Conservation (phyloP, 2,113 vertebrate genomes). For the Campylomormyrus tamandua region DNA sequence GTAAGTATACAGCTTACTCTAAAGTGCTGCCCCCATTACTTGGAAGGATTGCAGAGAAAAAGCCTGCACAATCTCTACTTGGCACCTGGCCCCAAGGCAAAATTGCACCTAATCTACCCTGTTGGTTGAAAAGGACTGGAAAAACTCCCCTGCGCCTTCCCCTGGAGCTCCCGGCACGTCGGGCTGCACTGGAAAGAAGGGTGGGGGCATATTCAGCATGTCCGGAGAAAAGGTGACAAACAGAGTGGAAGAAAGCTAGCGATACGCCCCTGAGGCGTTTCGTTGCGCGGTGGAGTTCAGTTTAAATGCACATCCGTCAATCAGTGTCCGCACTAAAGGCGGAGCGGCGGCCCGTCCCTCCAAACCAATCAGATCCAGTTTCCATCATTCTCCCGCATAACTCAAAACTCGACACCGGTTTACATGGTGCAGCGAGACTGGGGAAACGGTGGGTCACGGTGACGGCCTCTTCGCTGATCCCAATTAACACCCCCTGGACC, state of each 20-base stretch:
- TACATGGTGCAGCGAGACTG: not conserved
- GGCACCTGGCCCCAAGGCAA: not conserved
- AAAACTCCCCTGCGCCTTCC: too few species aligned
- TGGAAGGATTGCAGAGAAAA: not conserved
- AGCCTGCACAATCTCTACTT: not conserved
- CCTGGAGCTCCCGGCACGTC: not conserved
- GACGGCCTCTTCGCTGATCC: not conserved
- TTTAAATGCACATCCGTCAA: not conserved
- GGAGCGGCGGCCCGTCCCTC: not conserved
- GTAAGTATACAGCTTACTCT: not conserved
- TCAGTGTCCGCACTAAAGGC: not conserved
- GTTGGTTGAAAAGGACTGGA: not conserved
- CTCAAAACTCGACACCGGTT: not conserved
- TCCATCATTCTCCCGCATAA: not conserved
- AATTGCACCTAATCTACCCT: not conserved
- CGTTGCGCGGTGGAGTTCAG: not conserved
- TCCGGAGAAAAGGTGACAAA: not conserved
- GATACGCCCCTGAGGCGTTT: not conserved
- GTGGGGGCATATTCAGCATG: not conserved
- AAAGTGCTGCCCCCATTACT: not conserved
- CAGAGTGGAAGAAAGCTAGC: not conserved
- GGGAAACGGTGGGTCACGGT: not conserved
- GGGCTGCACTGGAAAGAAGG: not conserved
- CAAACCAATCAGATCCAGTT: not conserved
- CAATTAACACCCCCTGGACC: not conserved